Base-by-base conservation (phyloP, 2,888 invertebrate genomes). In the Rhodophaea formosa region DNA sequence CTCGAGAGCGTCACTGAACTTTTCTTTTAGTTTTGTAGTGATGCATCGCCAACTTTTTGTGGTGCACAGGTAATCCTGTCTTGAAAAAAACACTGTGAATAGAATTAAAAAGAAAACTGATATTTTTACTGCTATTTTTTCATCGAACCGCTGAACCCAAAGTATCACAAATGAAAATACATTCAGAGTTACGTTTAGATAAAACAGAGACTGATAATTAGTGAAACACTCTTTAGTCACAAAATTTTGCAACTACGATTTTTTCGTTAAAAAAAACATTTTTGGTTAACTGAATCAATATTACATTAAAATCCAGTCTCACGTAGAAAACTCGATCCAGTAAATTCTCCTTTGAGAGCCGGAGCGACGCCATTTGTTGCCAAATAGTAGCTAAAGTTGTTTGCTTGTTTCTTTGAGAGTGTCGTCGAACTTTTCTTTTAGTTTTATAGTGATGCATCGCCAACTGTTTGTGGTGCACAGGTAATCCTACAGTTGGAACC, bases 321-420 rank as follows among this genome's bases (percentile, higher is more conserved):
- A 54, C 44, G 43, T 44, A 54, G 32, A 39, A 60, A 52, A 54
- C 57, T 64, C 66, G 62, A 63, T 57, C 61, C 59, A 61, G 62
- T 66, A 66, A 65, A 66, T 69, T 74, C 74, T 68, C 70, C 70
- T 66, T 60, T 64, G 70, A 75, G 76, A 70, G 74, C 67, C 72
- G 62, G 66, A 71, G 71, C 68, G 69, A 68, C 69, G 74, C 79
- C 78, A 78, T 82, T 82, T 82, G 80, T 84, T 84, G 82, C 72
- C 75, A 83, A 85, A 84, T 83, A 80, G 76, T 77, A 77, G 79
- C 73, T 78, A 80, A 84, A 85, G 71, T 84, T 81, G 78, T 84
- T 84, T 82, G 73, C 78, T 72, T 71, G 64, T 69, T 71, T 66
- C 77, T 75, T 80, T 73, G 75, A 74, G 76, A 74, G 71, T 66